These are phyloP conservation scores for Ecliptopera silaceata DNA, from an alignment of 2,888 invertebrate genomes.

Conservation along the genomic window DNA sequence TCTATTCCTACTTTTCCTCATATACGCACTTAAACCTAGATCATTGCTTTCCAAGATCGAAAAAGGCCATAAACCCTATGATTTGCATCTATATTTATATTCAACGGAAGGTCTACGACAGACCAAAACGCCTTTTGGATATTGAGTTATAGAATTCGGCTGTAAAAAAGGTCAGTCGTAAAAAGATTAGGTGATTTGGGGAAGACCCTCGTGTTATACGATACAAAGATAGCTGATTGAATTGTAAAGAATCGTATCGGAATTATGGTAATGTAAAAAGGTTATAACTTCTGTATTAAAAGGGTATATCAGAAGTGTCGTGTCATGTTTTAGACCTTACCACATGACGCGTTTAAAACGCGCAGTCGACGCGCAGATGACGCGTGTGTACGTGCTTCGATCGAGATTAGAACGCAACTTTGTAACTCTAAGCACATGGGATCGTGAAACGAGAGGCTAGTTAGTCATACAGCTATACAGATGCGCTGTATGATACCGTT, in stretches of 20 bases:
- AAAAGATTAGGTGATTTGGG: constrained; percentile 32
- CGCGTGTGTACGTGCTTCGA: too few relatives aligned
- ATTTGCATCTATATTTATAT: neutral
- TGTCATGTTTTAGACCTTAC: constrained; percentile 4
- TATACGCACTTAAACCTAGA: too few relatives aligned
- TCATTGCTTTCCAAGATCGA: too few relatives aligned
- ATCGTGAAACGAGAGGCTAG: too few relatives aligned
- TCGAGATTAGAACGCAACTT: too few relatives aligned
- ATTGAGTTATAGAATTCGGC: constrained; percentile 34
- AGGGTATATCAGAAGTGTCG: neutral
- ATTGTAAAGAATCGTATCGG: constrained; percentile 10
- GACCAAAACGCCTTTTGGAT: constrained; percentile 24
- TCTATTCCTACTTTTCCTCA: too few relatives aligned
- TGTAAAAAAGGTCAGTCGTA: constrained; percentile 23
- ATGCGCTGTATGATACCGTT: too few relatives aligned
- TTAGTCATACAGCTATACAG: too few relatives aligned
- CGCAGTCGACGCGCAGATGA: too few relatives aligned
- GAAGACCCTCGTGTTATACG: constrained; percentile 17
- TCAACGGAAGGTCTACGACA: constrained; percentile 10
- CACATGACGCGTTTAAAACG: too few relatives aligned
- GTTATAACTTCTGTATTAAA: neutral
- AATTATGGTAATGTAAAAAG: constrained; percentile 9
- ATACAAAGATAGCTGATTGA: constrained; percentile 23
- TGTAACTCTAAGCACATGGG: too few relatives aligned
- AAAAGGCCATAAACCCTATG: neutral